These are phyloP conservation scores for Tetrao urogallus DNA, from an alignment of 2,113 vertebrate genomes.

Conservation along the genomic window DNA sequence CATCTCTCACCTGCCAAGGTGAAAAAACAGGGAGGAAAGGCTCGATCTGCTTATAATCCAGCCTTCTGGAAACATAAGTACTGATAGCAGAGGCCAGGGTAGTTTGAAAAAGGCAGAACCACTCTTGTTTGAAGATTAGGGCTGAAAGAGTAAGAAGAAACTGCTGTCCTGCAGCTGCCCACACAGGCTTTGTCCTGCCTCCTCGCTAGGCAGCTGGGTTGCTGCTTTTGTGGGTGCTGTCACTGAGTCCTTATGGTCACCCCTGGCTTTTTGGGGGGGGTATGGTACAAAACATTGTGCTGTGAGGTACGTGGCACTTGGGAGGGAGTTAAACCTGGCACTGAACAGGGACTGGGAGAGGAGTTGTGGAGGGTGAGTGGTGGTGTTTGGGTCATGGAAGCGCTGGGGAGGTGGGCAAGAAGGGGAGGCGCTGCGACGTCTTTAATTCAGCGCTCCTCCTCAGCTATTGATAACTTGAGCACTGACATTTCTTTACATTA, in stretches of 20 bases:
- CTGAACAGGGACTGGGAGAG: conserved; percentile 1
- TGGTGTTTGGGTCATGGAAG: neutral
- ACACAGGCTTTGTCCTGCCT: neutral
- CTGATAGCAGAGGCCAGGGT: neutral
- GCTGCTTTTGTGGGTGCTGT: neutral
- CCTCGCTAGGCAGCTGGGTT: neutral
- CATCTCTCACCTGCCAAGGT: neutral
- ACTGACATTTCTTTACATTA: conserved; percentile 69
- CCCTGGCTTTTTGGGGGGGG: neutral
- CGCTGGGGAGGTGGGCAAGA: conserved; percentile 22
- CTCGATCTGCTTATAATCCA: neutral
- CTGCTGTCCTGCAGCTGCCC: neutral
- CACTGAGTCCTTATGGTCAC: neutral
- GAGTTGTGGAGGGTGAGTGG: neutral
- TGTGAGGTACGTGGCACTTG: neutral
- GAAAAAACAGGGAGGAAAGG: neutral
- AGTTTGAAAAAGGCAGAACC: neutral
- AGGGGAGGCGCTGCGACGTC: neutral
- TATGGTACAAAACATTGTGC: neutral
- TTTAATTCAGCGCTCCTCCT: conserved; percentile 39
- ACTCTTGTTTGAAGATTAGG: neutral
- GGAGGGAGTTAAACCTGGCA: neutral
- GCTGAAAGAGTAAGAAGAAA: neutral
- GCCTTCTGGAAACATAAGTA: neutral
- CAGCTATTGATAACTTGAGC: conserved; percentile 62